phyloP scores from a whole-genome alignment of 2,797 vertebrate species.

The Prionace glauca region DNA sequence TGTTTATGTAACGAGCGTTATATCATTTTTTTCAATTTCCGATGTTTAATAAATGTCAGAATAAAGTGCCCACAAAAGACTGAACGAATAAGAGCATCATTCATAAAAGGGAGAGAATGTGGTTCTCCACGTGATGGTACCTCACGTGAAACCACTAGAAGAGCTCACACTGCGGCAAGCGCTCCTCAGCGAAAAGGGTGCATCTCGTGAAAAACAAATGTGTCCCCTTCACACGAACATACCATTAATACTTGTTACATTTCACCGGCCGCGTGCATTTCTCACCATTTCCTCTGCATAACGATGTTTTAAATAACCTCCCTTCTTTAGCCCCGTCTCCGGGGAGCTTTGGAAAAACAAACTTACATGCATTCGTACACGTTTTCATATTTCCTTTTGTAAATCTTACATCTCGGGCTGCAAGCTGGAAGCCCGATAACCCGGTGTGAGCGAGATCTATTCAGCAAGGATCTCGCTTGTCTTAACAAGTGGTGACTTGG shows the following conservation, averaged over 20 bases:
- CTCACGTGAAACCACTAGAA: neutral
- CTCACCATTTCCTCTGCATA: neutral
- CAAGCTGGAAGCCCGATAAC: neutral
- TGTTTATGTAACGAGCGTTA: neutral
- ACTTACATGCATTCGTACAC: neutral
- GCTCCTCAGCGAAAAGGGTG: neutral
- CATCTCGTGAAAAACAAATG: neutral
- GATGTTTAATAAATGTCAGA: constrained; percentile 22
- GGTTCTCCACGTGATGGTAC: neutral
- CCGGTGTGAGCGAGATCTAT: neutral
- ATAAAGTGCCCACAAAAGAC: neutral
- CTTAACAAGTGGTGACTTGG: neutral
- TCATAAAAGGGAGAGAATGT: neutral
- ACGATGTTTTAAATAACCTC: neutral
- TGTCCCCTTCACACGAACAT: neutral
- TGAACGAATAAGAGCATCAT: constrained; percentile 14
- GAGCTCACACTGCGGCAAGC: too few relatives aligned
- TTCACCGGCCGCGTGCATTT: neutral
- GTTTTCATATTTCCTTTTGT: neutral
- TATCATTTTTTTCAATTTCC: neutral
- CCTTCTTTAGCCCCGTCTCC: neutral
- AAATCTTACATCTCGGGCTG: neutral
- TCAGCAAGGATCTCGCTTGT: too few relatives aligned
- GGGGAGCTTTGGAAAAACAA: neutral
- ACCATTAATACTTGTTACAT: constrained; percentile 23